Conservation (phyloP, 2,888 invertebrate genomes). For the Leptothorax acervorum region DNA sequence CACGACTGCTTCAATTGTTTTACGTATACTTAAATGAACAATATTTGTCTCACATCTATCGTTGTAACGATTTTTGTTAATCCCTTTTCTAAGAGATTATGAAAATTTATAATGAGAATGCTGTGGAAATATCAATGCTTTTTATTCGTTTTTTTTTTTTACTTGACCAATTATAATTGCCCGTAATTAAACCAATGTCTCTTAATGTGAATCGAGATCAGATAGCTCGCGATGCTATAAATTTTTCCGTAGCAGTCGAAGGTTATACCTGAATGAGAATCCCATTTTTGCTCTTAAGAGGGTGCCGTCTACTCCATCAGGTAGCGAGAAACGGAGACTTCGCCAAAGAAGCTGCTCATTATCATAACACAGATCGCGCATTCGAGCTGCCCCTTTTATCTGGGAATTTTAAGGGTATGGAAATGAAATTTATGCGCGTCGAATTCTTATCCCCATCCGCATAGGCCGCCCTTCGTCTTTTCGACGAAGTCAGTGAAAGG, state of each 20-base stretch:
- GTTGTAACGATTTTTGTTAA: background rate
- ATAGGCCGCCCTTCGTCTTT: conserved; percentile 23
- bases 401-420: conserved; percentile 76
- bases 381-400: conserved; percentile 77
- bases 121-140: background rate
- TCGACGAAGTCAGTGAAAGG: conserved; percentile 46
- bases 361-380: conserved; percentile 80
- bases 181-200: conserved; percentile 20
- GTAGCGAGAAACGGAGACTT: conserved; percentile 54
- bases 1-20: conserved; percentile 29
- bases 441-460: conserved; percentile 52
- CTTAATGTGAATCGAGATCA: conserved; percentile 33
- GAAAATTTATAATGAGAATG: background rate
- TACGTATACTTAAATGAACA: background rate
- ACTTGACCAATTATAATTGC: conserved; percentile 12
- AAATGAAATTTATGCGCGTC: conserved; percentile 75
- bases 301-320: conserved; percentile 62
- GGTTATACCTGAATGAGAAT: conserved; percentile 58
- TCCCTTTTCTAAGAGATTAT: background rate
- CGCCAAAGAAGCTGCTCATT: conserved; percentile 73
- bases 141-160: background rate
- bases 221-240: conserved; percentile 28
- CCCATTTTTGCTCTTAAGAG: conserved; percentile 51
- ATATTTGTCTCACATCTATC: background rate
- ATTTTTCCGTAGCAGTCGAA: conserved; percentile 17